Evolutionary conservation across 1,140 invertebrate genomes (phyloP).

Genomic region (Antheraea mylitta): DNA sequence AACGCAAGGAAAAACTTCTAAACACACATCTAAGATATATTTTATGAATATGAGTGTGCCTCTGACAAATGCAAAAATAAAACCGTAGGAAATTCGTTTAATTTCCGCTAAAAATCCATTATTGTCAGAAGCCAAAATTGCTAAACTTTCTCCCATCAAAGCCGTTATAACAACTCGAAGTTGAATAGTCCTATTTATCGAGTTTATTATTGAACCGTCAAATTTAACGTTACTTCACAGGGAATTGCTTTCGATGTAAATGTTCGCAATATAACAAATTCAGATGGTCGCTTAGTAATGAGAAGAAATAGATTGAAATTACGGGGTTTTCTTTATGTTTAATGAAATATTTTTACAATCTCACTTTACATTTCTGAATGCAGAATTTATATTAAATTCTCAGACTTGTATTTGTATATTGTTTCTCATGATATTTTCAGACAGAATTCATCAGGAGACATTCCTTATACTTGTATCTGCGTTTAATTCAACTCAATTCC

Average conservation of each 20-base stretch:
- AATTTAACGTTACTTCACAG: constrained; percentile 11
- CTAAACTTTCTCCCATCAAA: constrained; percentile 36
- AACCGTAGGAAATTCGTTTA: constrained; percentile 18
- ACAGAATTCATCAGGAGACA: too few relatives aligned
- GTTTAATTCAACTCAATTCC: too few relatives aligned
- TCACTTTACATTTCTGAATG: too few relatives aligned
- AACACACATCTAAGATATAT: not conserved
- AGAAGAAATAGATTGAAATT: not conserved
- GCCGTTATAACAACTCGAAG: constrained; percentile 24
- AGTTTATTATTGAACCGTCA: constrained; percentile 24
- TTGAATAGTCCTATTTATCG: constrained; percentile 31
- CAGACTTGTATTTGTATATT: too few relatives aligned
- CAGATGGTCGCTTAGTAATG: not conserved
- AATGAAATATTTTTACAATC: not conserved
- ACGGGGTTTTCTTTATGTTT: not conserved
- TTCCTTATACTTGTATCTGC: too few relatives aligned
- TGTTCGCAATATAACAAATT: not conserved
- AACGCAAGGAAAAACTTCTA: too few relatives aligned
- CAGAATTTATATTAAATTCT: too few relatives aligned
- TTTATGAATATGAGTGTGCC: not conserved
- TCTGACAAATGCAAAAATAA: not conserved
- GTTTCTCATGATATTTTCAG: too few relatives aligned
- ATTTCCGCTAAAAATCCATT: constrained; percentile 43
- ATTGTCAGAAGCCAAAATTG: constrained; percentile 33
- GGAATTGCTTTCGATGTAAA: not conserved